Evolutionary conservation across 2,888 invertebrate genomes (phyloP).

Genomic region (Ceramica pisi): DNA sequence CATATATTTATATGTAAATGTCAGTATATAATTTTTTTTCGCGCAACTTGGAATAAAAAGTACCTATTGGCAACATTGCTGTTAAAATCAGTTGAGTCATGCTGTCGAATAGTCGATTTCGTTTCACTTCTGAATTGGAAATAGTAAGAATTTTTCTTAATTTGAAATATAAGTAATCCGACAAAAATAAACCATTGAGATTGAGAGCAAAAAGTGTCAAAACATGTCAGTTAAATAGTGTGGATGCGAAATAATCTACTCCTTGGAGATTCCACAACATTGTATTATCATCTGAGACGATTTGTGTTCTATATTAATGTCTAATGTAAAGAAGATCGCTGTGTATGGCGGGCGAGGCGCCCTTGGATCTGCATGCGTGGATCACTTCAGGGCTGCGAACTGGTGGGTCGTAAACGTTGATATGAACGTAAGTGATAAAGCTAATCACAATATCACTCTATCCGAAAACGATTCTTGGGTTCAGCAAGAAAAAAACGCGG

Average conservation of each 20-base stretch:
- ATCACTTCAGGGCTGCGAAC: constrained; percentile 96
- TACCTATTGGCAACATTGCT: too few relatives aligned
- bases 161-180: background rate
- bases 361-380: constrained; percentile 96
- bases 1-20: too few relatives aligned
- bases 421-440: constrained; percentile 94
- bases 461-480: constrained; percentile 94
- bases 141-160: background rate
- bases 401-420: constrained; percentile 98
- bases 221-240: background rate
- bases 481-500: constrained; percentile 94
- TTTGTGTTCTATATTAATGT: constrained; percentile 77
- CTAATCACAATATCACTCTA: constrained; percentile 97
- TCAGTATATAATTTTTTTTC: too few relatives aligned
- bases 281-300: background rate
- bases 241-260: background rate
- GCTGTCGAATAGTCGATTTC: background rate
- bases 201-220: background rate
- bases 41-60: too few relatives aligned
- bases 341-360: constrained; percentile 99
- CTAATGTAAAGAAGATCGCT: constrained; percentile 93
- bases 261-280: background rate
- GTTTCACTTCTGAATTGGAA: background rate
- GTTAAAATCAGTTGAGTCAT: background rate
- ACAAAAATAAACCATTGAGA: background rate